Evolutionary conservation across 2,113 vertebrate species (phyloP).

Genomic region (Rattus norvegicus): DNA sequence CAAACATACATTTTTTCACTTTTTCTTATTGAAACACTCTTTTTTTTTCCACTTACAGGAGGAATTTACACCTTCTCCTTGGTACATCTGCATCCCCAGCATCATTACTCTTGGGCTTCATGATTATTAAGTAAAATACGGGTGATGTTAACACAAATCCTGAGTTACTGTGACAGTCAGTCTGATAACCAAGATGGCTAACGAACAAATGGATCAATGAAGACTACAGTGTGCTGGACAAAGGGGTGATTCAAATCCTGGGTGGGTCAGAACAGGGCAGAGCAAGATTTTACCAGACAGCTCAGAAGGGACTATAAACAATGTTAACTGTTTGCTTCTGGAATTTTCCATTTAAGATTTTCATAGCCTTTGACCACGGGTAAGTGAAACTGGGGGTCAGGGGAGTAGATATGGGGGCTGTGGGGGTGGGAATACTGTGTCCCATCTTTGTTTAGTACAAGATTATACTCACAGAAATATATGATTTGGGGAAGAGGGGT

Average conservation of each 20-base stretch:
- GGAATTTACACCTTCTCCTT: background rate
- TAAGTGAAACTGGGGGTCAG: background rate
- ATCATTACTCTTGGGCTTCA: background rate
- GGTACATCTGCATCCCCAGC: background rate
- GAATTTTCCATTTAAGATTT: background rate
- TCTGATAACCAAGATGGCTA: background rate
- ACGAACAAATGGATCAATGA: background rate
- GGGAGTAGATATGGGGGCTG: no score
- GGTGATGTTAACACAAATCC: background rate
- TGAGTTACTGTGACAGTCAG: background rate
- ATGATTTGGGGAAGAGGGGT: background rate
- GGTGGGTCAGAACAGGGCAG: background rate
- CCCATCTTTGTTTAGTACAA: conserved; percentile 31
- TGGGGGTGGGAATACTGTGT: background rate
- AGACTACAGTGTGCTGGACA: background rate
- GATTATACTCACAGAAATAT: conserved; percentile 2
- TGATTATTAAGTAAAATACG: background rate
- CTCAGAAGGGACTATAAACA: background rate
- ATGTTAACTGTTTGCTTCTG: background rate
- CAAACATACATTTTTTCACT: background rate
- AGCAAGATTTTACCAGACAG: background rate
- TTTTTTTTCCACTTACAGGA: background rate
- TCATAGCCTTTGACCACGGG: background rate
- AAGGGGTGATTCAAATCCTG: background rate
- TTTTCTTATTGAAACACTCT: background rate